A percentile compares a stretch with the other conserved stretches of the same genome.
Conservation (phyloP, 64 coral and sea anemone species). For the Pocillopora verrucosa region DNA sequence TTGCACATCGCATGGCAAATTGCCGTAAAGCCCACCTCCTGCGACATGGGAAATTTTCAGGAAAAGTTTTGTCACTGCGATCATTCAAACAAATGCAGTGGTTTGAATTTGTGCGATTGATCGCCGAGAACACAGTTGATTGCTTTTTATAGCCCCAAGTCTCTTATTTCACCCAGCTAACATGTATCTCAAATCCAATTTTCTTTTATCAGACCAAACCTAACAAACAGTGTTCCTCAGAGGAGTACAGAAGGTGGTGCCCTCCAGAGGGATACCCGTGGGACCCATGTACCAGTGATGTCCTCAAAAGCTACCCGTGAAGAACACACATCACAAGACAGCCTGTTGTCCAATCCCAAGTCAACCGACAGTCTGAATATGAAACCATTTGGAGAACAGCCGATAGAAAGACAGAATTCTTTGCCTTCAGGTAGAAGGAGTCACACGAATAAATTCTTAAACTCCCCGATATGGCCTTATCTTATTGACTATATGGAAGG, state of each 20-base stretch:
- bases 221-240: background rate
- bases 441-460: background rate
- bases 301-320: background rate
- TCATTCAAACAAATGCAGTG: too few species aligned
- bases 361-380: conserved; percentile 52
- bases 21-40: too few species aligned
- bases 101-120: too few species aligned
- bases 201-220: background rate
- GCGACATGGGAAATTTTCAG: too few species aligned
- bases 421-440: background rate
- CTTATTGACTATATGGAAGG: background rate
- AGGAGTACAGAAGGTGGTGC: background rate
- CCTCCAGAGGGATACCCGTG: conserved; percentile 9
- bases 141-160: too few species aligned
- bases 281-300: background rate
- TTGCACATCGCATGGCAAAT: too few species aligned
- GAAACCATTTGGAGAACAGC: background rate
- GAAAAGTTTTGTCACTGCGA: too few species aligned
- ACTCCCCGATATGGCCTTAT: background rate
- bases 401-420: background rate
- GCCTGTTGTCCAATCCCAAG: conserved; percentile 22
- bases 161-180: too few species aligned
- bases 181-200: background rate
- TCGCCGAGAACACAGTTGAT: too few species aligned
- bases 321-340: conserved; percentile 26